Conservation (phyloP, 2,888 invertebrate species). For the Noctua comes region DNA sequence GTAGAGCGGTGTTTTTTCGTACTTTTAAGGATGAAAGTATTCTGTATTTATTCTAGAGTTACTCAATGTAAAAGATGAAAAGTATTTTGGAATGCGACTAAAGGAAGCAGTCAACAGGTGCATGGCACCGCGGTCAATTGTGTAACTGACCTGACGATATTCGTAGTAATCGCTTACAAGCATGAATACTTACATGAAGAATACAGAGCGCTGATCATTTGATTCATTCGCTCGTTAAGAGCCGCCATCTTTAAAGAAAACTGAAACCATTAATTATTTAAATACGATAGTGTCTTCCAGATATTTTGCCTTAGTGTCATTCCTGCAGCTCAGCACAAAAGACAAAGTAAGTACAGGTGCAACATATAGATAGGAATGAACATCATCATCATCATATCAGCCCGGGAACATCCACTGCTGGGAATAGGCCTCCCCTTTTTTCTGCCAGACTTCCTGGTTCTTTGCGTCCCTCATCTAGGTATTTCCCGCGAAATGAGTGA, state of each 20-base stretch:
- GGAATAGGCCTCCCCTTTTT: too few relatives aligned
- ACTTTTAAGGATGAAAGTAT: background rate
- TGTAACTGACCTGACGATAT: background rate
- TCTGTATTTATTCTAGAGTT: background rate
- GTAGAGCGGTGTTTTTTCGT: background rate
- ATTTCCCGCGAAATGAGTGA: background rate
- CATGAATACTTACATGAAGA: constrained; percentile 81
- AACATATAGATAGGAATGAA: background rate
- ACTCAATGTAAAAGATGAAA: background rate
- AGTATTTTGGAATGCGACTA: background rate
- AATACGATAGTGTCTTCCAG: background rate
- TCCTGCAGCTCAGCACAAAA: background rate
- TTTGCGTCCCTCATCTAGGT: too few relatives aligned
- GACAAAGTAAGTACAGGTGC: background rate
- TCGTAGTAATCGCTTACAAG: background rate
- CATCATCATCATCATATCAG: background rate
- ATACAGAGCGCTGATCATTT: constrained; percentile 85
- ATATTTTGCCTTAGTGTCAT: background rate
- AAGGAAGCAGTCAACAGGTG: background rate
- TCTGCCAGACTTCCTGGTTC: too few relatives aligned
- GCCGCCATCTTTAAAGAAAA: constrained; percentile 76
- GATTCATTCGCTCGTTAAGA: constrained; percentile 84
- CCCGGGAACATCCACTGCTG: too few relatives aligned
- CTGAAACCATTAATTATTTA: constrained; percentile 6
- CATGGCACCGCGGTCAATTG: background rate